Conservation (phyloP, 2,797 vertebrate genomes). For the Sebastes kiyomatsui region DNA sequence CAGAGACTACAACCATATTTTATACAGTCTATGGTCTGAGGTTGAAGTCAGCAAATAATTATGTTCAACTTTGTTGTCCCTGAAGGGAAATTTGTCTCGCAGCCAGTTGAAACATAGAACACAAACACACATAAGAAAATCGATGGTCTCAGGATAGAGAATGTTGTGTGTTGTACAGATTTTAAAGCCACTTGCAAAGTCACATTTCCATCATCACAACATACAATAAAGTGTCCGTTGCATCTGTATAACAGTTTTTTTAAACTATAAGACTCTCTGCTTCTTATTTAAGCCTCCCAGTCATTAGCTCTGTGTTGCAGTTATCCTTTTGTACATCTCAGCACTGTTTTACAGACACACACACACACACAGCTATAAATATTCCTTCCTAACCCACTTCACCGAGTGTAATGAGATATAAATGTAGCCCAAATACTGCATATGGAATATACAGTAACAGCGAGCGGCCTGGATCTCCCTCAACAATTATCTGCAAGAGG, state of each 20-base stretch:
- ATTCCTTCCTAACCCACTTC: slow-evolving; percentile 30
- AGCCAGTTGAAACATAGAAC: not conserved
- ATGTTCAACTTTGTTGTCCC: not conserved
- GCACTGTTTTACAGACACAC: slow-evolving; percentile 8
- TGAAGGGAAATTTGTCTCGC: not conserved
- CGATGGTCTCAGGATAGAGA: not conserved
- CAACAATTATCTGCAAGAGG: slow-evolving; percentile 32
- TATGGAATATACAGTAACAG: slow-evolving; percentile 1
- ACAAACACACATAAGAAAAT: not conserved
- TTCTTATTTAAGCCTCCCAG: not conserved
- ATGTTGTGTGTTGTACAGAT: not conserved
- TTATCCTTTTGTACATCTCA: not conserved
- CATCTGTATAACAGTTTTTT: not conserved
- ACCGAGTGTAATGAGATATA: slow-evolving; percentile 45
- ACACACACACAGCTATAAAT: slow-evolving; percentile 14
- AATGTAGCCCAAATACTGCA: slow-evolving; percentile 38
- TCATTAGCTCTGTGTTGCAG: not conserved
- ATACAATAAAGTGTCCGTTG: not conserved
- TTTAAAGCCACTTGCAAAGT: not conserved
- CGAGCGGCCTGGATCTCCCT: slow-evolving; percentile 1
- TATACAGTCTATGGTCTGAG: not conserved
- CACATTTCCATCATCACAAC: not conserved
- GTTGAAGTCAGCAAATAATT: not conserved
- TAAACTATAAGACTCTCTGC: not conserved
- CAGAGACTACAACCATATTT: too few species aligned